Base-by-base conservation (phyloP, 2,888 invertebrate species). In the Harpagoxenus sublaevis region DNA sequence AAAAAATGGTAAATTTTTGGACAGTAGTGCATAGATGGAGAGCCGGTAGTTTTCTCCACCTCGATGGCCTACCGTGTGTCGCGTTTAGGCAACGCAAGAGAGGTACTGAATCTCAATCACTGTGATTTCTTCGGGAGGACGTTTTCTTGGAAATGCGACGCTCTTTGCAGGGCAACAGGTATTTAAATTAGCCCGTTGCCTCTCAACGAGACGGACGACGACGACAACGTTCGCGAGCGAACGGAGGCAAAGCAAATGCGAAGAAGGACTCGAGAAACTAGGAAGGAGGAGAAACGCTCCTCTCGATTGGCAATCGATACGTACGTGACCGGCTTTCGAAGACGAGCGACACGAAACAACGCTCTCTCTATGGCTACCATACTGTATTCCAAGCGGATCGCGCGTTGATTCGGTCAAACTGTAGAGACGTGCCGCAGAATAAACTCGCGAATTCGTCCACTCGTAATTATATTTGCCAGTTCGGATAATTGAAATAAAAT, bases 131-230 rank as follows among this genome's bases (percentile, higher is more conserved):
- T 12, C 28, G 70, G 4, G 9, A 23, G 15, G 42, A 45, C 42
- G 55, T 42, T 82, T 78, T 81, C 70, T 78, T 73, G 55, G 15
- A 63, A 48, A 66, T 28, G 53, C 70, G 65, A 82, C n/a, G 68
- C 73, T 82, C 65, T 78, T 83, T 74, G 83, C 81, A 35, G 68
- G 90, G 90, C 90, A 90, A 90, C 90, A 90, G 89, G 90, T 90
- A 90, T 90, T 90, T 86, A 90, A 90, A 90, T 90, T 86, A 90
- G 86, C 73, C 82, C 71, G 62, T 71, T 85, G 68, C n/a, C 83
- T 62, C 23, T 35, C 84, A 42, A 45, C 23, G 63, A 70, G 77
- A 75, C 31, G 84, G 84, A 85, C 82, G 85, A 78, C 77, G 85
- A 78, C 77, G 85, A 78, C 55, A 83, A 53, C 18, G 23, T 75